A percentile compares a stretch with the other conserved stretches of the same genome.
These are phyloP conservation scores for Athrips mouffetella DNA, from an alignment of 2,888 invertebrate species.

Conservation along the genomic window DNA sequence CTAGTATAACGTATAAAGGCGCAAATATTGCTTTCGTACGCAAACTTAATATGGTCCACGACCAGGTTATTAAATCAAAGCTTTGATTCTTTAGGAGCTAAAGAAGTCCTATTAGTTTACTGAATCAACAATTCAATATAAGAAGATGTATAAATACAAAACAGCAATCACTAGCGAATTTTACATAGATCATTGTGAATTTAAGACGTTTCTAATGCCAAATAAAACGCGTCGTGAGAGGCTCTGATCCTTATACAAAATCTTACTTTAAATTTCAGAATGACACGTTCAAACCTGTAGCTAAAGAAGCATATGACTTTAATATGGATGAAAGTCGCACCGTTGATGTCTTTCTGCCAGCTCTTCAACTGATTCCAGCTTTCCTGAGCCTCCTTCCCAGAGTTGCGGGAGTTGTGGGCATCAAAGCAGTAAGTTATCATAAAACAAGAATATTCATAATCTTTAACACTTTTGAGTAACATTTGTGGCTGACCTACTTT, in stretches of 20 bases:
- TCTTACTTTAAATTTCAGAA: neutral
- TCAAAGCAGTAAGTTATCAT: neutral
- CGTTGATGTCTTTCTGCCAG: neutral
- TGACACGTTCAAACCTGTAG: neutral
- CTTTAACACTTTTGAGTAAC: neutral
- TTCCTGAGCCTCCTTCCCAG: neutral
- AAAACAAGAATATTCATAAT: neutral
- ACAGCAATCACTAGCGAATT: too few relatives aligned
- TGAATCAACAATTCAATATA: too few relatives aligned
- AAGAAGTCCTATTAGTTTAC: too few relatives aligned
- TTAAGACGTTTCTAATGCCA: too few relatives aligned
- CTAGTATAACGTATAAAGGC: too few relatives aligned
- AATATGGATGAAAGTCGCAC: neutral
- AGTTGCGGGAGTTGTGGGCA: neutral
- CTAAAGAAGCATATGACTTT: neutral
- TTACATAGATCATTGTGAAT: too few relatives aligned
- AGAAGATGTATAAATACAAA: neutral
- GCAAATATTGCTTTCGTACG: too few relatives aligned
- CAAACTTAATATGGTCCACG: too few relatives aligned
- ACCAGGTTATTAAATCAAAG: too few relatives aligned
- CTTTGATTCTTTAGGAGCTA: too few relatives aligned
- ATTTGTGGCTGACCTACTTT: slow-evolving; percentile 9
- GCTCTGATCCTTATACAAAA: too few relatives aligned
- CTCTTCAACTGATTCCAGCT: neutral
- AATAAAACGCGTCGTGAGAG: too few relatives aligned